A percentile compares a stretch with the other conserved stretches of the same genome.
These are phyloP conservation scores for Oncorhynchus masou DNA, from an alignment of 2,113 vertebrate species.

Conservation along the genomic window DNA sequence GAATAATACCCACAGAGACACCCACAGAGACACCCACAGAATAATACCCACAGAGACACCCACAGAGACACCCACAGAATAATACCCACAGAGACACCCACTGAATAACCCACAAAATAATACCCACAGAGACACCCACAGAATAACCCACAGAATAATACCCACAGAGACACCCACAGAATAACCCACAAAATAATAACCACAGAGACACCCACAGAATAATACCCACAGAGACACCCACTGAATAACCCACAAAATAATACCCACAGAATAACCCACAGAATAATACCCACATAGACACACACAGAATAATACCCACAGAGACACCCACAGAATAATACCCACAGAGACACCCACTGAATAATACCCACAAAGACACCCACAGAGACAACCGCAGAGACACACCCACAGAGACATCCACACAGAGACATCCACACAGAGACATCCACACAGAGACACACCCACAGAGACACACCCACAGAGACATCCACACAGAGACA, in stretches of 20 bases:
- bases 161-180: neutral
- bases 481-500: too few relatives aligned
- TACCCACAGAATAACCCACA: neutral
- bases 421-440: too few relatives aligned
- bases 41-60: too few relatives aligned
- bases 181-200: neutral
- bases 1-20: neutral
- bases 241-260: neutral
- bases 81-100: too few relatives aligned
- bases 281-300: neutral
- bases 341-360: neutral
- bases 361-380: neutral
- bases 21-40: neutral
- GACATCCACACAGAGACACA: too few relatives aligned
- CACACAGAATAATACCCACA: too few relatives aligned
- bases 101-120: neutral
- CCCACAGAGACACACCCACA: too few relatives aligned
- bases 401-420: neutral
- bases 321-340: neutral
- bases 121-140: neutral
- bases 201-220: neutral
- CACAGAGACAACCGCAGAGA: neutral
- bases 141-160: neutral
- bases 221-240: neutral
- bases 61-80: too few relatives aligned